Conservation (phyloP, 2,888 invertebrate species). For the Drosophila seclusa region DNA sequence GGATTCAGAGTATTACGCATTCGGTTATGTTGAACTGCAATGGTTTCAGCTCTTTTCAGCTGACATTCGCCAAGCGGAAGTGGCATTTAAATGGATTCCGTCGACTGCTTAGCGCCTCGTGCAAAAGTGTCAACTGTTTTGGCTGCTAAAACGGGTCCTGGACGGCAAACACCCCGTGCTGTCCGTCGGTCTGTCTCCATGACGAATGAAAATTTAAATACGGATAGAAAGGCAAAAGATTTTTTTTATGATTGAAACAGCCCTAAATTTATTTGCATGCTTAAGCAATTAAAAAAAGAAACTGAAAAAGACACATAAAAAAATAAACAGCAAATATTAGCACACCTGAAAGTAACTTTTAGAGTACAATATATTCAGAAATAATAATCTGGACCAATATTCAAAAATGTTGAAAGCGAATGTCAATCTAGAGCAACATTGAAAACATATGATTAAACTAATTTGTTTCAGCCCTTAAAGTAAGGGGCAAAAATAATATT, state of each 20-base stretch:
- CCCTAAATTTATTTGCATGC: background rate
- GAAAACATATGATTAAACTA: background rate
- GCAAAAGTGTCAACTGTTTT: conserved; percentile 53
- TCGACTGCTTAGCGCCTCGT: conserved; percentile 44
- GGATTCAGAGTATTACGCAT: background rate
- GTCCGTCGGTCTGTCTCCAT: conserved; percentile 1
- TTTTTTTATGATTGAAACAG: background rate
- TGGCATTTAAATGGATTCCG: conserved; percentile 76
- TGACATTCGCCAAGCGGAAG: conserved; percentile 56
- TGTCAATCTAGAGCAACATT: background rate
- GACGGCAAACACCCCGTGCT: conserved; percentile 1
- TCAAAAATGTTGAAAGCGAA: background rate
- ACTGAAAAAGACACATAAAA: background rate
- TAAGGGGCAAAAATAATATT: background rate
- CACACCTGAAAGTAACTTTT: background rate
- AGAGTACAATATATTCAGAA: background rate
- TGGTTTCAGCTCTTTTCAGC: conserved; percentile 2
- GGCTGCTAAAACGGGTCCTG: conserved; percentile 27
- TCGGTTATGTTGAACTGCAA: background rate
- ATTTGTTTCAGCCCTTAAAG: background rate
- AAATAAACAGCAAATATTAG: background rate
- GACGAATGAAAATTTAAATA: conserved; percentile 20
- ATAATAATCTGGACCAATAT: background rate
- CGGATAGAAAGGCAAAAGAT: background rate
- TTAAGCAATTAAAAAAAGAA: background rate